These are phyloP conservation scores for Sminthurides bifidus DNA, from an alignment of 1,140 invertebrate species.

Conservation along the genomic window DNA sequence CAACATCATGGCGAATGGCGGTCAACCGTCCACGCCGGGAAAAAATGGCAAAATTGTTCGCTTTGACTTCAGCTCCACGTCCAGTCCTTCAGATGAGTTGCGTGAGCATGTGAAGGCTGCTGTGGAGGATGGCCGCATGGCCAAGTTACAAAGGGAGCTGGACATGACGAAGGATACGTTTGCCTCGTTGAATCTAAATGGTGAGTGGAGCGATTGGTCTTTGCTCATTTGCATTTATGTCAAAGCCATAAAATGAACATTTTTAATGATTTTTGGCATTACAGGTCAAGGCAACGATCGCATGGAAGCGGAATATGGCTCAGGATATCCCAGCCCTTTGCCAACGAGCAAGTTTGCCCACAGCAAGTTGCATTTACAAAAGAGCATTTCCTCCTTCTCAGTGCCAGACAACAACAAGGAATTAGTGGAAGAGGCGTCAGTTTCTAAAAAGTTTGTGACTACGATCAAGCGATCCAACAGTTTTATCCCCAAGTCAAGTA, in stretches of 20 bases:
- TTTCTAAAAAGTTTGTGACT: neutral
- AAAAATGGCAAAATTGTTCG: constrained; percentile 1
- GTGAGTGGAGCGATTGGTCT: neutral
- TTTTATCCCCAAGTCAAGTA: constrained; percentile 11
- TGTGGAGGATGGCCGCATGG: neutral
- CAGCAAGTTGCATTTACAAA: neutral
- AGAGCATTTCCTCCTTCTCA: neutral
- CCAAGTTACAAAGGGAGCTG: neutral
- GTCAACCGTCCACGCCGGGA: too few relatives aligned
- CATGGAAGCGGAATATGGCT: neutral
- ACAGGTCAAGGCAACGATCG: neutral
- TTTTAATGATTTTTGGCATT: neutral
- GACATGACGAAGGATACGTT: constrained; percentile 5
- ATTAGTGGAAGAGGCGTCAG: neutral
- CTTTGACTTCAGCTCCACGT: neutral
- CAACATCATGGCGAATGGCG: constrained; percentile 3
- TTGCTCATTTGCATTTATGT: too few relatives aligned
- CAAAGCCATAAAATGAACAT: neutral
- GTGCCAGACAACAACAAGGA: neutral
- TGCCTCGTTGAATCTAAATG: constrained; percentile 15
- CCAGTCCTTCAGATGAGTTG: neutral
- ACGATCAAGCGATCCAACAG: constrained; percentile 26
- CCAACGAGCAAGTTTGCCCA: neutral
- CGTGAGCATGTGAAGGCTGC: neutral
- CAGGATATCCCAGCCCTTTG: neutral